These are phyloP conservation scores for Mechanitis mazaeus DNA, from an alignment of 2,888 invertebrate genomes.

Conservation along the genomic window DNA sequence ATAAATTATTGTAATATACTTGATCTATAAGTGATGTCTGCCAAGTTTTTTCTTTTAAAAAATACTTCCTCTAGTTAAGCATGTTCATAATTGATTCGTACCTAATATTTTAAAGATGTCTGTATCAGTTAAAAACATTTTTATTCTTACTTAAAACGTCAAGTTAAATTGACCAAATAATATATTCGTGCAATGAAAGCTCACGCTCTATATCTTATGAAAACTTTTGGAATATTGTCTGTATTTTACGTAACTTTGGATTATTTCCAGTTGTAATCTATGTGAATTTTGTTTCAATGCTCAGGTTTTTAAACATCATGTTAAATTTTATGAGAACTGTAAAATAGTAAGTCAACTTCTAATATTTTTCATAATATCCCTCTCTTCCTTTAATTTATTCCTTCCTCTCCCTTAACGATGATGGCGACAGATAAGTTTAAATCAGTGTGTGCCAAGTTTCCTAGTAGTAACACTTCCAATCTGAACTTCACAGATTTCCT, in stretches of 20 bases:
- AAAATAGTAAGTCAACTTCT: background rate
- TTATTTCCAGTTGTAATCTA: constrained; percentile 10
- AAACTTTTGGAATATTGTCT: constrained; percentile 17
- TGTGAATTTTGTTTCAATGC: background rate
- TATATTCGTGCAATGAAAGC: constrained; percentile 15
- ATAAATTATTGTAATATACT: no score
- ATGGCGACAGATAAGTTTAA: background rate
- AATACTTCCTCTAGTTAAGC: no score
- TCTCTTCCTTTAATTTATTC: background rate
- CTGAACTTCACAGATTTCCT: background rate
- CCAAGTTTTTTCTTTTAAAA: no score
- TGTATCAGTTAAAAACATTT: background rate
- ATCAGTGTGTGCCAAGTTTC: background rate
- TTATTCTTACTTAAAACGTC: constrained; percentile 8
- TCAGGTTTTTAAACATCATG: no score
- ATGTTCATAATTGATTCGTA: background rate
- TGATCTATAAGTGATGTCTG: no score
- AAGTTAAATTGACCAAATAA: constrained; percentile 15
- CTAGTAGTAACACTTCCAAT: background rate
- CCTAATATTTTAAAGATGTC: background rate
- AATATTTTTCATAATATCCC: background rate
- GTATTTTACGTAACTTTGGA: constrained; percentile 22
- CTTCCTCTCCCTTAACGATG: background rate
- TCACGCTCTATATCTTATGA: constrained; percentile 22
- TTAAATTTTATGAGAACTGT: no score